A percentile compares a stretch with the other conserved stretches of the same genome.
Evolutionary conservation across 92 coral and sea anemone species (phyloP).

Genomic region (Anthopleura xanthogrammica): DNA sequence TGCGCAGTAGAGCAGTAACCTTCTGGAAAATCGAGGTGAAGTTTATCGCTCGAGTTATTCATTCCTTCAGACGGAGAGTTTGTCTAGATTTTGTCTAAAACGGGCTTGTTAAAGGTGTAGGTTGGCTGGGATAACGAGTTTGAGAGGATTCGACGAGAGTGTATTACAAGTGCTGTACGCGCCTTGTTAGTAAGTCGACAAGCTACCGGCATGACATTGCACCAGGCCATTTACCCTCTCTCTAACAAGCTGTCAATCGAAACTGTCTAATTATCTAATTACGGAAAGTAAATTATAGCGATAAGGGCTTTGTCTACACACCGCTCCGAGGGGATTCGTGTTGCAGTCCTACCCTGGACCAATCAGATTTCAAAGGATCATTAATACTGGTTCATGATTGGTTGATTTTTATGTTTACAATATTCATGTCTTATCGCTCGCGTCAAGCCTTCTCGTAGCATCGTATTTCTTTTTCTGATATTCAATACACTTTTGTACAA

Average conservation of each 20-base stretch:
- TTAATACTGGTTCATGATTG: constrained; percentile 8
- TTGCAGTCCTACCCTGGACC: not conserved
- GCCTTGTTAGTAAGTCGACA: constrained; percentile 57
- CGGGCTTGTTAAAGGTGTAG: constrained; percentile 1
- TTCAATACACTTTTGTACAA: not conserved
- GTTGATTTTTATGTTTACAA: not conserved
- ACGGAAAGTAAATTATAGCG: constrained; percentile 51
- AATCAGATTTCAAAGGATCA: not conserved
- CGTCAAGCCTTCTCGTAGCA: constrained; percentile 5
- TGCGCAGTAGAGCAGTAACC: constrained; percentile 21
- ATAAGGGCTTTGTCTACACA: constrained; percentile 43
- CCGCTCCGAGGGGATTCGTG: constrained; percentile 39
- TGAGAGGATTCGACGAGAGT: constrained; percentile 11
- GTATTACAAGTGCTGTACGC: constrained; percentile 39
- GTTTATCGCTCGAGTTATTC: constrained; percentile 8
- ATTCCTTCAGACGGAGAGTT: not conserved
- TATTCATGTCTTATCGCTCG: constrained; percentile 3
- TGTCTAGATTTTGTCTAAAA: not conserved
- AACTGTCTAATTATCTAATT: constrained; percentile 95
- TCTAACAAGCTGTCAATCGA: constrained; percentile 88
- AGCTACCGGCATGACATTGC: constrained; percentile 21
- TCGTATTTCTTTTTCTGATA: constrained; percentile 10
- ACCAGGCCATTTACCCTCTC: constrained; percentile 51
- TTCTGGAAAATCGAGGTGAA: not conserved
- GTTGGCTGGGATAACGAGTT: not conserved